A percentile compares a stretch with the other conserved stretches of the same genome.
Evolutionary conservation across 1,140 invertebrate species (phyloP).

Genomic region (Coenobita brevimanus): DNA sequence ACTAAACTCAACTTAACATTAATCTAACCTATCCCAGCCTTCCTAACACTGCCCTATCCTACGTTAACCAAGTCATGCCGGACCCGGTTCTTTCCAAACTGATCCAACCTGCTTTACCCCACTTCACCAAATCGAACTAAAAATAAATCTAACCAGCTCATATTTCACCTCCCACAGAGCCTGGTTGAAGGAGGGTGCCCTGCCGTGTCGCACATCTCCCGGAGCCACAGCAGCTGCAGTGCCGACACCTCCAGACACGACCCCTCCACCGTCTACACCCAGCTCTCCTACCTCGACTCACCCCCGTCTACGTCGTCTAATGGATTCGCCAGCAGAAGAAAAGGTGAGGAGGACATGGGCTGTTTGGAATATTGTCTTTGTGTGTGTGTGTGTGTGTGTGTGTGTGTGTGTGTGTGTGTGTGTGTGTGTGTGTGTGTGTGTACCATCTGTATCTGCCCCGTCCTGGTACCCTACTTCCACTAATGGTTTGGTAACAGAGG

Average conservation of each 20-base stretch:
- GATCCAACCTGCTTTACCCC: too few species aligned
- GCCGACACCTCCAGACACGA: conserved; percentile 53
- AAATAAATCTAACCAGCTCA: too few species aligned
- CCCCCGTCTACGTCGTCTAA: conserved; percentile 65
- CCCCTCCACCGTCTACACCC: conserved; percentile 61
- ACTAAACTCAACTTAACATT: too few species aligned
- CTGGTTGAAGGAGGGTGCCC: conserved; percentile 40
- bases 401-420: not conserved
- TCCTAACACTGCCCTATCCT: too few species aligned
- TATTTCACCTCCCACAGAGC: conserved; percentile 34
- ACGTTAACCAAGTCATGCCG: too few species aligned
- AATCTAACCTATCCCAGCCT: too few species aligned
- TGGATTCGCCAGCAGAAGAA: conserved; percentile 55
- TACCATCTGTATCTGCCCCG: not conserved
- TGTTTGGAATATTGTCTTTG: too few species aligned
- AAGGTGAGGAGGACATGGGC: too few species aligned
- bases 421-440: not conserved
- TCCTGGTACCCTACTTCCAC: too few species aligned
- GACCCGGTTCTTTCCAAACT: too few species aligned
- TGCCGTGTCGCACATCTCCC: conserved; percentile 61
- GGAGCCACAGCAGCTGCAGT: conserved; percentile 61
- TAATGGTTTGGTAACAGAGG: too few species aligned
- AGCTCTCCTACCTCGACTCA: conserved; percentile 66
- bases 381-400: not conserved
- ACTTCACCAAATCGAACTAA: too few species aligned